These are phyloP conservation scores for Axea sp. DNA, from an alignment of 2,888 invertebrate species.

Conservation along the genomic window DNA sequence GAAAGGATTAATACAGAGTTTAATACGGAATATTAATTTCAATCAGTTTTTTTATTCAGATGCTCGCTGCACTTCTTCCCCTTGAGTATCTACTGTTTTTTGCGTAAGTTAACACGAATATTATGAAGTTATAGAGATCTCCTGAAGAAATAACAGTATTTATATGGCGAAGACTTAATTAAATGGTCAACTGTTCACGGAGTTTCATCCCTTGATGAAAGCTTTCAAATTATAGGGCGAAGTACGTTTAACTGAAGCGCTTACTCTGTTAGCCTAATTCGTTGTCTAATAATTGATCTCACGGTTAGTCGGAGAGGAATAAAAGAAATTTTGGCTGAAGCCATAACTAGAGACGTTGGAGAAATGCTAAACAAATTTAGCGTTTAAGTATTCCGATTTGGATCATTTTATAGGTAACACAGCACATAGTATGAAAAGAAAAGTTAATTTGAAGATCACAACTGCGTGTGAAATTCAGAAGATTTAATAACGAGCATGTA, in stretches of 20 bases:
- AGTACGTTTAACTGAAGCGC: neutral
- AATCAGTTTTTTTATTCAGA: constrained; percentile 23
- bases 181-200: constrained; percentile 41
- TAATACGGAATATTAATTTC: constrained; percentile 3
- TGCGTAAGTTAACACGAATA: constrained; percentile 21
- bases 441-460: constrained; percentile 7
- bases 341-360: neutral
- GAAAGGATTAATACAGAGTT: constrained; percentile 23
- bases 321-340: constrained; percentile 4
- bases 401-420: no score
- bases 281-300: constrained; percentile 44
- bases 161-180: constrained; percentile 27
- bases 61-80: neutral
- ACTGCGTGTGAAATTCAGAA: constrained; percentile 1
- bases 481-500: constrained; percentile 1
- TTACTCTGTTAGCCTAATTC: constrained; percentile 37
- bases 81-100: constrained; percentile 6
- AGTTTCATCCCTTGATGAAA: constrained; percentile 38
- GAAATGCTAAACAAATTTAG: constrained; percentile 19
- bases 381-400: constrained; percentile 1
- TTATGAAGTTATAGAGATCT: constrained; percentile 13
- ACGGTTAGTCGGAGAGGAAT: neutral
- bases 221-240: constrained; percentile 36
- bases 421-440: neutral
- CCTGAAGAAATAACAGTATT: constrained; percentile 20